phyloP scores from a whole-genome alignment of 2,113 vertebrate genomes.

The Chascanopsetta lugubris region DNA sequence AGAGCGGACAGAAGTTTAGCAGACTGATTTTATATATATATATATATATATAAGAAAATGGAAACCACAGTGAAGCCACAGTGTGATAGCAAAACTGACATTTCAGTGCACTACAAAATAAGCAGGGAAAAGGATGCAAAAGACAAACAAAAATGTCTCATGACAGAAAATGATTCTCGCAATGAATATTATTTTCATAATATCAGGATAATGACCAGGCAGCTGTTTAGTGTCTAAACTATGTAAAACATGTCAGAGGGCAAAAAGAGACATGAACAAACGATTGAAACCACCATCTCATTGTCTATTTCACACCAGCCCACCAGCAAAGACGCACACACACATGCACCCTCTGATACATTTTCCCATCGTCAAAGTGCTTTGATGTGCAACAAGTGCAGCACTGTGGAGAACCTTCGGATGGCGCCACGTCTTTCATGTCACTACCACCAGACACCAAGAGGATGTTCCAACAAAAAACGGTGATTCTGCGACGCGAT shows the following conservation, averaged over 20 bases:
- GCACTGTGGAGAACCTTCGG: constrained; percentile 28
- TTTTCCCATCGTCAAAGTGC: background rate
- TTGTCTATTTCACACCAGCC: constrained; percentile 50
- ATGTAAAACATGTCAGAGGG: too few species aligned
- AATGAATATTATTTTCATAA: constrained; percentile 31
- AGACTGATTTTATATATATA: too few species aligned
- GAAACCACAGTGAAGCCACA: constrained; percentile 37
- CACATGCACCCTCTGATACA: constrained; percentile 6
- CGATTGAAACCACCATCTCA: constrained; percentile 52
- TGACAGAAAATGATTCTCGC: constrained; percentile 4
- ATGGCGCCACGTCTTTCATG: constrained; percentile 6
- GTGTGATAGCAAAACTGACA: constrained; percentile 37
- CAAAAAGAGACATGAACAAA: constrained; percentile 22
- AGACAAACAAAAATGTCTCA: constrained; percentile 23
- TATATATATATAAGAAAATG: too few species aligned
- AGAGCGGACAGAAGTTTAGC: too few species aligned
- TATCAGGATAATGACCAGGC: constrained; percentile 20
- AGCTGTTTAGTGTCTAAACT: constrained; percentile 15
- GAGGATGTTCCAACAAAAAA: background rate
- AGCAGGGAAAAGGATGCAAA: constrained; percentile 11
- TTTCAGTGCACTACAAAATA: constrained; percentile 34
- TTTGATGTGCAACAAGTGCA: constrained; percentile 10
- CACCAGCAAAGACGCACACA: constrained; percentile 9
- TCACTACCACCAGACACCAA: background rate
- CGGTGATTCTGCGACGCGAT: background rate